Conservation (phyloP, 2,113 vertebrate genomes). For the Suncus etruscus region DNA sequence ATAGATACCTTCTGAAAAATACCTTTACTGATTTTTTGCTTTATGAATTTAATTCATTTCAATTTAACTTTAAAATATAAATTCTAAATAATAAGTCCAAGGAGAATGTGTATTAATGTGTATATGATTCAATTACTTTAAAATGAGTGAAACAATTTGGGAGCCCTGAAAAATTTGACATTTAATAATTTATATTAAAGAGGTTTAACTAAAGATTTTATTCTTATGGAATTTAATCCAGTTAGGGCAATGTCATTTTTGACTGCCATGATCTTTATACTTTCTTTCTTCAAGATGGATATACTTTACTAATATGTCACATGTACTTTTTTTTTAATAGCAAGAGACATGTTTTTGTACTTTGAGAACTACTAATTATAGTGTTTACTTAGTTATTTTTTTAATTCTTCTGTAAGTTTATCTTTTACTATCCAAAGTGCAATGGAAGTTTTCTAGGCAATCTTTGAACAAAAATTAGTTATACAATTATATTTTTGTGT, state of each 20-base stretch:
- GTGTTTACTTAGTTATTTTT: background rate
- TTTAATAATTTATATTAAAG: constrained; percentile 48
- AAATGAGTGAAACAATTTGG: constrained; percentile 11
- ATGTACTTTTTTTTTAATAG: background rate
- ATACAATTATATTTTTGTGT: background rate
- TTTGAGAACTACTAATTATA: background rate
- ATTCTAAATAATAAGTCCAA: constrained; percentile 7
- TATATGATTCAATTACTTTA: constrained; percentile 26
- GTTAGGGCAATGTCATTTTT: background rate
- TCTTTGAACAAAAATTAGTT: background rate
- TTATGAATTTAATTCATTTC: background rate
- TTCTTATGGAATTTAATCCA: constrained; percentile 45
- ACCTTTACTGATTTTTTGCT: background rate
- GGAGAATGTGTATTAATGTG: background rate
- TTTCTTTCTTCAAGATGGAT: constrained; percentile 18
- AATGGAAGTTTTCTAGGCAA: background rate
- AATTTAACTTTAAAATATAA: background rate
- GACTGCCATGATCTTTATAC: background rate
- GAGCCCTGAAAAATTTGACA: constrained; percentile 22
- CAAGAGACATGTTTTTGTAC: background rate
- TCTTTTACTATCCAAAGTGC: background rate
- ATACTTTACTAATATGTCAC: constrained; percentile 21
- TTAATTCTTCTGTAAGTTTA: constrained; percentile 14
- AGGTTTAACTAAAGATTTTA: constrained; percentile 55
- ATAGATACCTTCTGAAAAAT: too few species aligned